These are phyloP conservation scores for Hyposmocoma kahamanoa DNA, from an alignment of 1,140 invertebrate genomes.

Conservation along the genomic window DNA sequence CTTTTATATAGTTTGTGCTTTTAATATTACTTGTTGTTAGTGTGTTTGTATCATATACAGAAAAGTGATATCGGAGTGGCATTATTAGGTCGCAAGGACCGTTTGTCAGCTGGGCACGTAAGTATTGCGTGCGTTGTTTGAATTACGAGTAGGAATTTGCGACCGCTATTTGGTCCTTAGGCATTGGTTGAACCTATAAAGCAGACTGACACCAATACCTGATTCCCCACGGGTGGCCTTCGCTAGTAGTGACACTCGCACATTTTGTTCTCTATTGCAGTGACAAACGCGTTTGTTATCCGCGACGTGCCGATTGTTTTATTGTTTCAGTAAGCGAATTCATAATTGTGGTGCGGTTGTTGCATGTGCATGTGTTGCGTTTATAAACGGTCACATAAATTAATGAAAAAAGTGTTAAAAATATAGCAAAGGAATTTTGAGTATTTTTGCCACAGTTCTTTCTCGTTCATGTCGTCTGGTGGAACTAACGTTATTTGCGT, in stretches of 20 bases:
- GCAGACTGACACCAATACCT: constrained; percentile 56
- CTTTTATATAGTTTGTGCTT: background rate
- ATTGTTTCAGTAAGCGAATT: constrained; percentile 61
- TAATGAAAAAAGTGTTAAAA: too few relatives aligned
- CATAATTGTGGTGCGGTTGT: constrained; percentile 50
- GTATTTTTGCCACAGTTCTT: constrained; percentile 3
- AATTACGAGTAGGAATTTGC: constrained; percentile 71
- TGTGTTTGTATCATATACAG: constrained; percentile 26
- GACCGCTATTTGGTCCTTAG: constrained; percentile 64
- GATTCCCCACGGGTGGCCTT: constrained; percentile 44
- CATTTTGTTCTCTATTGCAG: constrained; percentile 35
- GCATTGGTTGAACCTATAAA: constrained; percentile 27
- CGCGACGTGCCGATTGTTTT: constrained; percentile 35
- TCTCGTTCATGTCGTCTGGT: constrained; percentile 3
- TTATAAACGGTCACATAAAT: too few relatives aligned
- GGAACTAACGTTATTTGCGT: constrained; percentile 18
- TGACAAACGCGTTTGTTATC: constrained; percentile 51
- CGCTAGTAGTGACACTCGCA: constrained; percentile 34
- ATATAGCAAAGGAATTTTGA: too few relatives aligned
- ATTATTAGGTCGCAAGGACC: constrained; percentile 60
- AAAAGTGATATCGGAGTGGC: constrained; percentile 41
- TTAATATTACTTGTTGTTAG: too few relatives aligned
- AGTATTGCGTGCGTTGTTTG: constrained; percentile 50
- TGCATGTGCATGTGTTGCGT: too few relatives aligned
- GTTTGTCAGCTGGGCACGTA: constrained; percentile 56